These are phyloP conservation scores for Drosophila santomea DNA, from an alignment of 1,140 invertebrate genomes.

Conservation along the genomic window DNA sequence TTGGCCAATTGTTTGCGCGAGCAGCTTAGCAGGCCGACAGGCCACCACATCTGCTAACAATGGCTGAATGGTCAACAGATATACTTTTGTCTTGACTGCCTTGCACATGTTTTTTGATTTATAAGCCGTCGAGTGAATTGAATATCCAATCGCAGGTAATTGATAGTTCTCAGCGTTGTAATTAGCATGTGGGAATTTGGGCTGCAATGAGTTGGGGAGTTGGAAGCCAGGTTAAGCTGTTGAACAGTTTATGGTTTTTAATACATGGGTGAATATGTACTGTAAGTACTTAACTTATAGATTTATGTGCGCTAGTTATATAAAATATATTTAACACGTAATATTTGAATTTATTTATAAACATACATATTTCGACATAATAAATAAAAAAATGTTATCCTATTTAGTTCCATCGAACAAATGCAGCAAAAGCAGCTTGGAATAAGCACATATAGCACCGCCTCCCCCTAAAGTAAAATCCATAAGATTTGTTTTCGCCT, in stretches of 20 bases:
- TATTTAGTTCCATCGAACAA: constrained; percentile 2
- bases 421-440: not conserved
- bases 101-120: constrained; percentile 62
- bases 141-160: constrained; percentile 44
- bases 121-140: constrained; percentile 43
- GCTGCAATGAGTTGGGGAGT: not conserved
- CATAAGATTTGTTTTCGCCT: constrained; percentile 26
- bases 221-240: not conserved
- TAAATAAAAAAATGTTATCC: not conserved
- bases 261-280: too few species aligned
- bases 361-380: too few species aligned
- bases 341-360: too few species aligned
- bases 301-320: too few species aligned
- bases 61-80: constrained; percentile 43
- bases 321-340: not conserved
- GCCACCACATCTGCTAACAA: constrained; percentile 40
- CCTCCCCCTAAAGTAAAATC: not conserved
- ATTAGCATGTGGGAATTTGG: constrained; percentile 45
- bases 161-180: constrained; percentile 44
- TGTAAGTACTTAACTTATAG: too few species aligned
- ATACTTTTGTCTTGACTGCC: constrained; percentile 24
- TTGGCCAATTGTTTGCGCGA: constrained; percentile 77
- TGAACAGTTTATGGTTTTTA: not conserved
- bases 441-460: not conserved
- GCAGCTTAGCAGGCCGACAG: constrained; percentile 35